Percentiles rank a stretch among this genome's conserved stretches.
Conservation (phyloP, 2,113 vertebrate genomes). For the Zootoca vivipara region DNA sequence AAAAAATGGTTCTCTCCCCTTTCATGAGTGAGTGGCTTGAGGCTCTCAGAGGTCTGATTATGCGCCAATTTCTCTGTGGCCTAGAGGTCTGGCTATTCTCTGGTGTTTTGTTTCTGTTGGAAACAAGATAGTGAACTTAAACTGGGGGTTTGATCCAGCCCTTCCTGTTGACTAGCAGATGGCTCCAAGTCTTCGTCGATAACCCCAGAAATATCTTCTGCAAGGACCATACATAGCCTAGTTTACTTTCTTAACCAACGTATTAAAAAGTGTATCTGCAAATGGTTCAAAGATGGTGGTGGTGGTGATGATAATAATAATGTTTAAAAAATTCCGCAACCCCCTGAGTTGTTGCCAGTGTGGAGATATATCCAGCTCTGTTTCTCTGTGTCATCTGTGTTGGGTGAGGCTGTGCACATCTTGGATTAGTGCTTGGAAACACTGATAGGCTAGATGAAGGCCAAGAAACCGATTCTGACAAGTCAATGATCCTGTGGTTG, state of each 20-base stretch:
- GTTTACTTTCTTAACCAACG: neutral
- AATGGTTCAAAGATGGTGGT: too few species aligned
- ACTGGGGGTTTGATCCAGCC: neutral
- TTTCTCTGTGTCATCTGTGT: too few species aligned
- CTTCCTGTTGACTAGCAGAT: neutral
- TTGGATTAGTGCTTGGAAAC: too few species aligned
- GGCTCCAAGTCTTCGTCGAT: neutral
- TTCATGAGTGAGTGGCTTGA: neutral
- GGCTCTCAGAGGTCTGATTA: neutral
- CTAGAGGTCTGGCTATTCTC: neutral
- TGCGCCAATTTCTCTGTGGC: neutral
- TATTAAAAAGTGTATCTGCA: neutral
- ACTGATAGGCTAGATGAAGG: too few species aligned
- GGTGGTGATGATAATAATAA: too few species aligned
- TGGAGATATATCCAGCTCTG: too few species aligned
- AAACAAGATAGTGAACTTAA: neutral
- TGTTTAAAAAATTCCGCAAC: neutral
- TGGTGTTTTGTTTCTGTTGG: neutral
- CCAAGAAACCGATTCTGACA: too few species aligned
- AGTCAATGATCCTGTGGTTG: too few species aligned
- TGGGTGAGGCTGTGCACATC: too few species aligned
- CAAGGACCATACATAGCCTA: neutral
- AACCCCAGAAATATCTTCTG: neutral
- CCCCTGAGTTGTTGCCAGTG: too few species aligned
- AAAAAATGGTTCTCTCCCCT: neutral